Evolutionary conservation across 2,797 vertebrate genomes (phyloP).

Genomic region (Tragopan temminckii): DNA sequence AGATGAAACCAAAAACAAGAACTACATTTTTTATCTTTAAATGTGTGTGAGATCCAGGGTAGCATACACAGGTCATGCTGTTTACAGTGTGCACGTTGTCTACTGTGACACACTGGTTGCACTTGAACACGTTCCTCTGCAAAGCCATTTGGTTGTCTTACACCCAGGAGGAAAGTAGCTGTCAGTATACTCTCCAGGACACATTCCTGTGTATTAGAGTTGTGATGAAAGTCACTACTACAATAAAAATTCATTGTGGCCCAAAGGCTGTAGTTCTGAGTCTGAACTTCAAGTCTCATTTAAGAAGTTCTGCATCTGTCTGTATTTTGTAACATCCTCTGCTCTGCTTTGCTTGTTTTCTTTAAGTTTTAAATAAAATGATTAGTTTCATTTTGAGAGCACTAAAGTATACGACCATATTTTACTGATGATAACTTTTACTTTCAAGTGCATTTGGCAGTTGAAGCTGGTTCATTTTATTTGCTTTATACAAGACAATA

Average conservation of each 20-base stretch:
- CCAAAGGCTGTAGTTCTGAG: not conserved
- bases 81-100: not conserved
- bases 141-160: slow-evolving; percentile 20
- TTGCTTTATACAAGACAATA: not conserved
- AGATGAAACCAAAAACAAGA: slow-evolving; percentile 55
- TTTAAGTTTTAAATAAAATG: not conserved
- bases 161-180: not conserved
- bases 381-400: not conserved
- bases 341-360: not conserved
- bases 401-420: not conserved
- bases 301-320: not conserved
- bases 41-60: not conserved
- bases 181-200: not conserved
- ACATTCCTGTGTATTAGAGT: not conserved
- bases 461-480: not conserved
- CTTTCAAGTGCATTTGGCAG: not conserved
- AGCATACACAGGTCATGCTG: not conserved
- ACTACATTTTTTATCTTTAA: slow-evolving; percentile 27
- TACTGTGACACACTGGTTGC: not conserved
- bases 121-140: not conserved
- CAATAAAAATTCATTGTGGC: not conserved
- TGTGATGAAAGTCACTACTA: not conserved
- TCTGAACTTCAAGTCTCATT: not conserved
- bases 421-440: not conserved
- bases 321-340: not conserved